A percentile compares a stretch with the other conserved stretches of the same genome.
These are phyloP conservation scores for Sipha flava DNA, from an alignment of 1,140 invertebrate species.

Conservation along the genomic window DNA sequence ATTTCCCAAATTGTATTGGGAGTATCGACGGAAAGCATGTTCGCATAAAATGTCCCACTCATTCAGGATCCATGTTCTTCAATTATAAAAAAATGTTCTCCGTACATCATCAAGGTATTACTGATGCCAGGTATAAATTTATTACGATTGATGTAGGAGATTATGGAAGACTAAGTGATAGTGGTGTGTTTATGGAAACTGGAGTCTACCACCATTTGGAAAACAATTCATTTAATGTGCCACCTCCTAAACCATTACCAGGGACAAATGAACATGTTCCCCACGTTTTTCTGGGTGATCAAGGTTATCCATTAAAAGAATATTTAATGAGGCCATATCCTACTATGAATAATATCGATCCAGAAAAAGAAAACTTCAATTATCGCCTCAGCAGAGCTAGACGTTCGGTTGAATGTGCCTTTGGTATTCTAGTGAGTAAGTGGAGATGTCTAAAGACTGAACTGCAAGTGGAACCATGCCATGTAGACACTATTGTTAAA, in stretches of 20 bases:
- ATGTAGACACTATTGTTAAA: slow-evolving; percentile 37
- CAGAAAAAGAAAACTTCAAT: slow-evolving; percentile 43
- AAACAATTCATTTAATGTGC: neutral
- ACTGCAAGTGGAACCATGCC: neutral
- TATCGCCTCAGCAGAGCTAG: slow-evolving; percentile 39
- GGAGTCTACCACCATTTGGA: slow-evolving; percentile 35
- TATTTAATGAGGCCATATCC: slow-evolving; percentile 19
- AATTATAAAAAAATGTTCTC: slow-evolving; percentile 47
- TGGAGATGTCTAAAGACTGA: slow-evolving; percentile 36
- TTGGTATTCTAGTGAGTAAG: slow-evolving; percentile 42
- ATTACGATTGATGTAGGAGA: slow-evolving; percentile 45
- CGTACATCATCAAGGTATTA: slow-evolving; percentile 46
- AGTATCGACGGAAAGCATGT: slow-evolving; percentile 45
- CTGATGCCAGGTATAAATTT: slow-evolving; percentile 47
- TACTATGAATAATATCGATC: too few relatives aligned
- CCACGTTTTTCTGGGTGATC: neutral
- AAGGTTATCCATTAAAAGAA: slow-evolving; percentile 29
- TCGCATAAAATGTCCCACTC: slow-evolving; percentile 41
- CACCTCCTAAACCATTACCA: too few relatives aligned
- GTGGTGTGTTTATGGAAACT: slow-evolving; percentile 39
- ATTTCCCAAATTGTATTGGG: too few relatives aligned
- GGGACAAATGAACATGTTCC: neutral
- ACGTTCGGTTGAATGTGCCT: slow-evolving; percentile 44
- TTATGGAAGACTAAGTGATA: slow-evolving; percentile 45
- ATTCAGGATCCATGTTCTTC: slow-evolving; percentile 43